Percentiles rank a stretch among this genome's conserved stretches.
These are phyloP conservation scores for Cantharis lateralis DNA, from an alignment of 2,888 invertebrate genomes.

Conservation along the genomic window DNA sequence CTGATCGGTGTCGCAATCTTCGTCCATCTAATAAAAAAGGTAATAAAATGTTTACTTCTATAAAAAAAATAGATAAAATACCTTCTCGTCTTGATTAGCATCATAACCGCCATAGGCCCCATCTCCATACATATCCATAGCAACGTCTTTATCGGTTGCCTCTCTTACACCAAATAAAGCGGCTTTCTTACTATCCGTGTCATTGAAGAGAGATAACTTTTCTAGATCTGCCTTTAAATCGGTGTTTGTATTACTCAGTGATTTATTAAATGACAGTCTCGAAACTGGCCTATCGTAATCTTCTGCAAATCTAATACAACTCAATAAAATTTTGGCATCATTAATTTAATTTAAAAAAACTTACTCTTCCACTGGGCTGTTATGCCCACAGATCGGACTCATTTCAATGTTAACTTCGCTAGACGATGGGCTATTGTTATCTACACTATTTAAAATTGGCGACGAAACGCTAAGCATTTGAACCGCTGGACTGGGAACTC, in stretches of 20 bases:
- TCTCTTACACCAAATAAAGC: conserved; percentile 8
- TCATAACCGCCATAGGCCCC: conserved; percentile 45
- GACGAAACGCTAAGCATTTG: conserved; percentile 47
- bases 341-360: conserved; percentile 25
- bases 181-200: conserved; percentile 46
- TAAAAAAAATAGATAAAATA: conserved; percentile 21
- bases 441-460: conserved; percentile 38
- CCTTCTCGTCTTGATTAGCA: conserved; percentile 47
- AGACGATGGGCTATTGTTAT: conserved; percentile 51
- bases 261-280: conserved; percentile 46
- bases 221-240: conserved; percentile 52
- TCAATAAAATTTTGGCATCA: background rate
- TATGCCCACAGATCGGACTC: conserved; percentile 52
- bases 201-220: conserved; percentile 51
- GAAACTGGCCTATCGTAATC: conserved; percentile 51
- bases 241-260: conserved; percentile 43
- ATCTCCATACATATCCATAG: conserved; percentile 39
- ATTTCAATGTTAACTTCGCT: conserved; percentile 64
- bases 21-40: conserved; percentile 49
- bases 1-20: conserved; percentile 44
- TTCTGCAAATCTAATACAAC: conserved; percentile 26
- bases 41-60: background rate
- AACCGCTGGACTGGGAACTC: conserved; percentile 48
- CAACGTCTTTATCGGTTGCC: conserved; percentile 17
- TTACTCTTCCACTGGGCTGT: conserved; percentile 50